These are phyloP conservation scores for Psophia crepitans DNA, from an alignment of 2,113 vertebrate genomes.

Conservation along the genomic window DNA sequence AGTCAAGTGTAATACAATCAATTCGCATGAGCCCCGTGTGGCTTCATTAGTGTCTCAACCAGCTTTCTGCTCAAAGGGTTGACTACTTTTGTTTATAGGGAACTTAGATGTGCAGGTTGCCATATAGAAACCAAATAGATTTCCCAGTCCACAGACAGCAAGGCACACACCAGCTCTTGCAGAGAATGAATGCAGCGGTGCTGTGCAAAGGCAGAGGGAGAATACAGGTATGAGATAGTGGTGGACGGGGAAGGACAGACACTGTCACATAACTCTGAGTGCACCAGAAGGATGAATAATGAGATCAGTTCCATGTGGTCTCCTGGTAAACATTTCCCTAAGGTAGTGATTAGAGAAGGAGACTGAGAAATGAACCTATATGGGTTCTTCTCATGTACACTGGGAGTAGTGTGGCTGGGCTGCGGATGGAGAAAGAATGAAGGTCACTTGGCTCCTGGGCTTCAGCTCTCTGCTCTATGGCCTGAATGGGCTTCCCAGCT, in stretches of 20 bases:
- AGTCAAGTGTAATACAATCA: background rate
- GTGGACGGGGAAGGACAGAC: background rate
- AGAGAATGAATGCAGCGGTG: background rate
- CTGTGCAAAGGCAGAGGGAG: background rate
- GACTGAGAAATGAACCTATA: background rate
- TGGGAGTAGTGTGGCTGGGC: background rate
- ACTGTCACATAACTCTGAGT: background rate
- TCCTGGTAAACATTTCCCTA: background rate
- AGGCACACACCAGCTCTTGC: background rate
- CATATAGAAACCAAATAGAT: background rate
- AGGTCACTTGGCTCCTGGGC: background rate
- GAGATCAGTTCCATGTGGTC: background rate
- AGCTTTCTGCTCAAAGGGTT: background rate
- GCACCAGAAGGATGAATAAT: background rate
- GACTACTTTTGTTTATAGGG: background rate
- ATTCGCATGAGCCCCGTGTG: background rate
- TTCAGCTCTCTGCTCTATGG: background rate
- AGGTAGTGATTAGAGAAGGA: background rate
- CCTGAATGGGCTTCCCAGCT: background rate
- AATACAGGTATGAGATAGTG: background rate
- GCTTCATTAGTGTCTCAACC: background rate
- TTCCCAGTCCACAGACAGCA: background rate
- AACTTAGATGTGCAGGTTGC: background rate
- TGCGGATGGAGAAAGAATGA: background rate
- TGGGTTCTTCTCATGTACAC: background rate